Conservation (phyloP, 2,113 vertebrate genomes). For the Galbula dea region DNA sequence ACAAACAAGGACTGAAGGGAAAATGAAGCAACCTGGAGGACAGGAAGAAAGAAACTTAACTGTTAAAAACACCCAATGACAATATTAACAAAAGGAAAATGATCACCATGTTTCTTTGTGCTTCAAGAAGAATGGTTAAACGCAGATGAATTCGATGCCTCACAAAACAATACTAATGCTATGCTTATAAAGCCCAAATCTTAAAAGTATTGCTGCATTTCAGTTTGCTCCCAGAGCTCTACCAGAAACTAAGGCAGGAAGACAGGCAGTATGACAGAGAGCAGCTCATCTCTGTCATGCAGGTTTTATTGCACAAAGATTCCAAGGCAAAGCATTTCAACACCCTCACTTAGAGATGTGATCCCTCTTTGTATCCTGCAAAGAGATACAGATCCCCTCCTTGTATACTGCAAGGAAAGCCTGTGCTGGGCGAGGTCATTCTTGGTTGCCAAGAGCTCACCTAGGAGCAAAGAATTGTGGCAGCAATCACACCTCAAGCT, state of each 20-base stretch:
- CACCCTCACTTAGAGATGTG: not conserved
- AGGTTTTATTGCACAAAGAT: not conserved
- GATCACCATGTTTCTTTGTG: not conserved
- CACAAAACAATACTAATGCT: not conserved
- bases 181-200: not conserved
- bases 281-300: not conserved
- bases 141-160: not conserved
- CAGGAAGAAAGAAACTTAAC: not conserved
- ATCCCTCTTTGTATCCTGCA: not conserved
- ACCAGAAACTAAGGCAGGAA: not conserved
- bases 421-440: not conserved
- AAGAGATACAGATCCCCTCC: not conserved
- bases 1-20: not conserved
- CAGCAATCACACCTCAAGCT: not conserved
- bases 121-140: not conserved
- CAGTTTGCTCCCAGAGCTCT: not conserved
- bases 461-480: not conserved
- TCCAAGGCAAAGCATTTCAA: not conserved
- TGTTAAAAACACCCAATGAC: not conserved
- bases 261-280: not conserved
- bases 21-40: not conserved
- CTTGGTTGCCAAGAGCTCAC: not conserved
- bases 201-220: not conserved
- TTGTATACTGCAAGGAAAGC: not conserved
- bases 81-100: not conserved